Evolutionary conservation across 2,113 vertebrate species (phyloP), one percentile per base, ranked within the genome.

Genomic region (Chloropsis cyanopogon): DNA sequence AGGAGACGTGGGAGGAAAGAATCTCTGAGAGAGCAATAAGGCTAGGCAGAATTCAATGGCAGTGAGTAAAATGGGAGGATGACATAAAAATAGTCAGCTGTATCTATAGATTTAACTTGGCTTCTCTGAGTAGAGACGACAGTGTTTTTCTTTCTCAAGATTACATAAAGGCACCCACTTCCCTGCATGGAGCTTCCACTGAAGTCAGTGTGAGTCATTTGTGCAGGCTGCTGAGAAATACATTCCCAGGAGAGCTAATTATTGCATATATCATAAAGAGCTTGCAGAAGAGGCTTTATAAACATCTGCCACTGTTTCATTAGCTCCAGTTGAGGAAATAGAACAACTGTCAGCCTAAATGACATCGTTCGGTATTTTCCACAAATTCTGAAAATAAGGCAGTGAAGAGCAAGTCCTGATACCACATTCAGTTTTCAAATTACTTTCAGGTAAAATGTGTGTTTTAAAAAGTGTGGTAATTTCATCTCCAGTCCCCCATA

Each of bases 161-260:
- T 92, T 90, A 78, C 63, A 29, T 64, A 83, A 94, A 75, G 66
- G 41, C 60, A 81, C 5, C 3, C 50, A 14, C 35, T 39, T 89
- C 59, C 42, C 57, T 52, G 46, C 66, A 17, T 5, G 5, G 59
- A 91, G 47, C 78, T 94, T 65, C 73, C 81, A 66, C 66, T 63
- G 91, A 73, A 94, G 47, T 22, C 82, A 68, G 57, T 1, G 12
- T 90, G 88, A 97, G 76, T 93, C 93, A 96, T 69, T 78, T 59
- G 37, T 63, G 53, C 79, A 49, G 75, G n/a, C 89, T 90, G 72
- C 80, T 75, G 88, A 76, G 79, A 94, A 71, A 24, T 26, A 68
- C 41, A 37, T 77, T 49, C 90, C 69, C 92, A 92, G 53, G 79
- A 90, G 96, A 95, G 56, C 64, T 93, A 90, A 95, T 96, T 94